These are phyloP conservation scores for Lysiphlebus fabarum DNA, from an alignment of 1,140 invertebrate genomes.

Conservation along the genomic window DNA sequence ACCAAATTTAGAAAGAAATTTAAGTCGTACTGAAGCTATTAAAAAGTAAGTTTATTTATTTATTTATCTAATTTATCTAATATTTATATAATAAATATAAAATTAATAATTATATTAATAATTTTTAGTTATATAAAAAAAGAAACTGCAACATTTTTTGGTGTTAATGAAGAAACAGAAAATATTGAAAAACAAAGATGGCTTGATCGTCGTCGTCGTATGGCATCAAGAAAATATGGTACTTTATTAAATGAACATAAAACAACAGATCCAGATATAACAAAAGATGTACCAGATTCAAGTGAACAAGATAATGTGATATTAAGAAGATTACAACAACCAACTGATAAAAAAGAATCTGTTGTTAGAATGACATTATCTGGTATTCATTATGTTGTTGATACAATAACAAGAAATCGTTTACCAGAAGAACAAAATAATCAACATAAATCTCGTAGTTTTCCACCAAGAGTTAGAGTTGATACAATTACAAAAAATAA, in stretches of 20 bases:
- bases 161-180: constrained; percentile 71
- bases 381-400: constrained; percentile 67
- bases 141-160: constrained; percentile 76
- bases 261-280: constrained; percentile 61
- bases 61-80: too few relatives aligned
- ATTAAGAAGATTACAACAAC: constrained; percentile 51
- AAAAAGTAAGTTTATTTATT: constrained; percentile 46
- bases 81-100: too few relatives aligned
- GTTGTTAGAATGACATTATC: constrained; percentile 67
- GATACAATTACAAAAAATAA: constrained; percentile 25
- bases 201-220: constrained; percentile 70
- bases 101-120: too few relatives aligned
- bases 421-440: constrained; percentile 40
- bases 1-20: constrained; percentile 41
- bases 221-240: constrained; percentile 69
- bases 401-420: constrained; percentile 47
- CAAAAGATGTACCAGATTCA: constrained; percentile 55
- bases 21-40: constrained; percentile 49
- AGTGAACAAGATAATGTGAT: constrained; percentile 50
- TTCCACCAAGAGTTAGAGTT: constrained; percentile 42
- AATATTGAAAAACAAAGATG: constrained; percentile 67
- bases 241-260: constrained; percentile 60
- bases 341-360: constrained; percentile 63
- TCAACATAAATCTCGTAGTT: constrained; percentile 46
- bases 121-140: constrained; percentile 66